Percentiles rank a stretch among this genome's conserved stretches.
phyloP scores from a whole-genome alignment of 1,140 invertebrate species.

The Heterodera schachtii region DNA sequence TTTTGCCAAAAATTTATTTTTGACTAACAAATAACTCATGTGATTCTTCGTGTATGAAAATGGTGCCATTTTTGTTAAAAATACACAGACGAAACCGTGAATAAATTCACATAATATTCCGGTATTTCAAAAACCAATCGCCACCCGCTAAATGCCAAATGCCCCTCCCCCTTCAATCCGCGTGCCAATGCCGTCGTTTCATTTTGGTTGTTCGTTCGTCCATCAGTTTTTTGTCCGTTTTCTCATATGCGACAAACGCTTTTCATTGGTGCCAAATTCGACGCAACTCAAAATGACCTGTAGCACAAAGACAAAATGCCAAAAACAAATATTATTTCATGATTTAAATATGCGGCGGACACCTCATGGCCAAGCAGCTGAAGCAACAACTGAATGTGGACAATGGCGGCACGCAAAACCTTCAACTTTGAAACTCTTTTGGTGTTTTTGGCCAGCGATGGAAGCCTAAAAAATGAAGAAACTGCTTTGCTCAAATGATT shows the following conservation, averaged over 20 bases:
- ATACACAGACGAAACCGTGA: too few relatives aligned
- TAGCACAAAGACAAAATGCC: neutral
- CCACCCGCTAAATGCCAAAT: too few relatives aligned
- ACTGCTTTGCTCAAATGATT: neutral
- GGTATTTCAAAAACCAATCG: too few relatives aligned
- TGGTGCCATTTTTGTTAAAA: neutral
- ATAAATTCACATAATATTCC: too few relatives aligned
- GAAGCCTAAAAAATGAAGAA: conserved; percentile 20
- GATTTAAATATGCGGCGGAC: neutral
- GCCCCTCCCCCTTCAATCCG: too few relatives aligned
- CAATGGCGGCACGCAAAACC: conserved; percentile 51
- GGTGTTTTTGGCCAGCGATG: conserved; percentile 24
- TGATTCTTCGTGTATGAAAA: neutral
- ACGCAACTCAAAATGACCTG: neutral
- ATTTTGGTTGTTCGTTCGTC: too few relatives aligned
- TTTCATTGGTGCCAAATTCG: neutral
- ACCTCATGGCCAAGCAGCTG: conserved; percentile 27
- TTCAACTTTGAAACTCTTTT: conserved; percentile 59
- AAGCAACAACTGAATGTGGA: conserved; percentile 48
- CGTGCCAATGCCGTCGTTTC: too few relatives aligned
- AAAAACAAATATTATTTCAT: neutral
- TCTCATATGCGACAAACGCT: too few relatives aligned
- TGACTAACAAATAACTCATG: neutral
- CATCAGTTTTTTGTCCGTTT: too few relatives aligned
- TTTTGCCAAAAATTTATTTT: neutral